These are phyloP conservation scores for Baryphthengus martii DNA, from an alignment of 2,113 vertebrate genomes.

Conservation along the genomic window DNA sequence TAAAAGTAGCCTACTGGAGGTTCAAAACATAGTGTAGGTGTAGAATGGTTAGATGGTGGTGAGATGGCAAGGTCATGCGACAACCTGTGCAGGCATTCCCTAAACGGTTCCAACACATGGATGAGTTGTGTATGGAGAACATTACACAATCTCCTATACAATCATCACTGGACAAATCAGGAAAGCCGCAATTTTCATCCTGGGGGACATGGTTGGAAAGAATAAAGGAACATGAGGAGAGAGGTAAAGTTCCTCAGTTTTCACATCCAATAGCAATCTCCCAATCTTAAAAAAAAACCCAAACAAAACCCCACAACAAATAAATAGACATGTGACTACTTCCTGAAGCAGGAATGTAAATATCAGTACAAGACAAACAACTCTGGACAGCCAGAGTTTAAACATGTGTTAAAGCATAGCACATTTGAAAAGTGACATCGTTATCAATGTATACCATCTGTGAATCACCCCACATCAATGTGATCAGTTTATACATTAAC, in stretches of 20 bases:
- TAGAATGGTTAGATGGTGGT: not conserved
- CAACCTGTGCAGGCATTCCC: not conserved
- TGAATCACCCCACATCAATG: not conserved
- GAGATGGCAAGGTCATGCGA: not conserved
- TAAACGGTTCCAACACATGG: not conserved
- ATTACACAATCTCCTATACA: not conserved
- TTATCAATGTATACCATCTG: not conserved
- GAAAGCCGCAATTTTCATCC: slow-evolving; percentile 9
- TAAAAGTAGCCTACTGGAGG: not conserved
- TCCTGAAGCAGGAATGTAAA: slow-evolving; percentile 26
- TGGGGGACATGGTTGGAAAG: not conserved
- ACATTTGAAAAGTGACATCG: not conserved
- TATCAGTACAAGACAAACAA: slow-evolving; percentile 7
- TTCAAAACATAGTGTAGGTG: not conserved
- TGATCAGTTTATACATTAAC: slow-evolving; percentile 25
- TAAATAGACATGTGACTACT: not conserved
- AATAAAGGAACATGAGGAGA: not conserved
- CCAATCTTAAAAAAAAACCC: not conserved
- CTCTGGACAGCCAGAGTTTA: slow-evolving; percentile 31
- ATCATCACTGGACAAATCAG: not conserved
- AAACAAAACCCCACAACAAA: not conserved
- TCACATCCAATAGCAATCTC: not conserved
- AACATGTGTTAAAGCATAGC: not conserved
- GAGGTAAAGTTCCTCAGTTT: not conserved
- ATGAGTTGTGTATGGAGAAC: not conserved